Evolutionary conservation across 2,113 vertebrate genomes (phyloP).

Genomic region (Semnornis frantzii): DNA sequence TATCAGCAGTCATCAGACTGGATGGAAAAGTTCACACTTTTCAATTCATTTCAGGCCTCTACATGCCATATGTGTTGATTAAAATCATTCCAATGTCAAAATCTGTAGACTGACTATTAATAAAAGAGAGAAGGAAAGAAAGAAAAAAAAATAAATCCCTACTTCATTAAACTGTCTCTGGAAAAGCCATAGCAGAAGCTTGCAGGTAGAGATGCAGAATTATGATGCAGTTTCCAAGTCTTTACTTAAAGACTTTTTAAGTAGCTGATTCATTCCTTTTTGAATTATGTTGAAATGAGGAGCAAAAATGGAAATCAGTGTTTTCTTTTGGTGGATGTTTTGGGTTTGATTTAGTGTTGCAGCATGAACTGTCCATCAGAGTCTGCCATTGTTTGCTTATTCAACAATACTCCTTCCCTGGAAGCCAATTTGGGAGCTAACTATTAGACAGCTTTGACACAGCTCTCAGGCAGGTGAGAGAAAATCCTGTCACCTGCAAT

Average conservation of each 20-base stretch:
- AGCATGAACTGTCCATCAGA: neutral
- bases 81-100: neutral
- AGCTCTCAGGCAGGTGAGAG: slow-evolving; percentile 25
- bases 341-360: neutral
- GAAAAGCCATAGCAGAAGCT: neutral
- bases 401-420: neutral
- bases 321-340: neutral
- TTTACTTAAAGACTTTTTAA: neutral
- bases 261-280: neutral
- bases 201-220: neutral
- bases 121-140: neutral
- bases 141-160: no score
- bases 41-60: neutral
- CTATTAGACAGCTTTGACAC: neutral
- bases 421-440: neutral
- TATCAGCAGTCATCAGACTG: neutral
- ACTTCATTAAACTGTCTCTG: neutral
- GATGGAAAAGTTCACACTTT: neutral
- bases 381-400: neutral
- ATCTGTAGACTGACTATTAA: neutral
- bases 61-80: neutral
- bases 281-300: neutral
- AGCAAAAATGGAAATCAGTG: neutral
- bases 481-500: neutral
- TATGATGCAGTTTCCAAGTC: neutral